Base-by-base conservation (phyloP, 2,113 vertebrate genomes). In the Coregonus clupeaformis region DNA sequence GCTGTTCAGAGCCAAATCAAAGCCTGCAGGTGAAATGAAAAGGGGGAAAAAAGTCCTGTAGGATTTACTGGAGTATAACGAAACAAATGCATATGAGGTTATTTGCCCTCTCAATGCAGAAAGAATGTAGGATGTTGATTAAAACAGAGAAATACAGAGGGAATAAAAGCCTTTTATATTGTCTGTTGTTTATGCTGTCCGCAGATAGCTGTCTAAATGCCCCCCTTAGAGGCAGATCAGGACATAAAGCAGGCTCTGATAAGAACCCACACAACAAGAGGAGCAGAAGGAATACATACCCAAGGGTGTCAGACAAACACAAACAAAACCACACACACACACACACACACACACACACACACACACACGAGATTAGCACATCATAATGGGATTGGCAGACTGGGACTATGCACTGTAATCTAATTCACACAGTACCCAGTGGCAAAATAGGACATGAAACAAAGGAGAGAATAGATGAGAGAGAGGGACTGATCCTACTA, bases 371-470 rank as follows among this genome's bases (percentile, higher is more conserved):
- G 88, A 92, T 89, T 88, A 89, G 84, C 68, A 78, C 74, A 81
- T 89, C 72, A 82, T 89, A 89, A 91, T 90, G 86, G 89, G 88
- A 89, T 89, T 89, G 89, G 89, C 85, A 87, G 79, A 77, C 75
- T 66, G 3, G 69, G 57, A 75, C 36, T 75, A 80, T 81, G 71
- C 81, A 32, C 74, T 79, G 84, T 83, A 87, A 90, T 90, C 80
- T 85, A 86, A 88, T 76, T 82, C 75, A 84, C 84, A 87, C 86
- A 84, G 84, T 47, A 71, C 82, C 84, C 32, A 81, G 85, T 79
- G 83, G 82, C 73, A 81, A 84, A 88, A 80, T 82, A 83, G 82
- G 82, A 85, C 86, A 79, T 62, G 73, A 77, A 88, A 90, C 87
- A 91, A 89, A 52, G 87, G 88, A 83, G 36, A 42, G 36, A 42